Base-by-base conservation (phyloP, 1,140 invertebrate species). In the Zaprionus africanus region DNA sequence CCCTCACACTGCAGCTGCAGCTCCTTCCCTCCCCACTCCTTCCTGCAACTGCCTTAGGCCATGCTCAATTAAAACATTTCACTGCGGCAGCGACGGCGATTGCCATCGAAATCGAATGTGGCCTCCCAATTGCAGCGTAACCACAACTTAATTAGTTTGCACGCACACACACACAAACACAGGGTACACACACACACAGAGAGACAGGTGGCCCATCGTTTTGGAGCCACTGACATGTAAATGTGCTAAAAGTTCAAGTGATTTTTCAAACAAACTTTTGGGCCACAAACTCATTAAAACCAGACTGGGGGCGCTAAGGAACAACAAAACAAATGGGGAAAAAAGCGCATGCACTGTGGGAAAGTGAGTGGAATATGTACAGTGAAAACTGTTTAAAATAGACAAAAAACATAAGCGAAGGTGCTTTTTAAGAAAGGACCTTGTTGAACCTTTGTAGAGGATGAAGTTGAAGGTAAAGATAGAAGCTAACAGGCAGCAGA, bases 231-330 rank as follows among this genome's bases (percentile, higher is more conserved):
- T 88, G 84, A 88, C 84, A 88, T 88, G 84, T 88, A 88, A 88
- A 88, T 88, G 84, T 88, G 84, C 84, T 82, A 90, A 90, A 90
- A 90, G 85, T 88, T 90, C 81, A 88, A 79, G 70, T 83, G 86
- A 81, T 83, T 67, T 59, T 54, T 51, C 73, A 72, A 54, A 75
- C 59, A 76, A 79, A 81, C 63, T 78, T 79, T 57, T 77, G 67
- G 69, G 66, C 72, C 65, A 63, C 65, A 81, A 51, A 76, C 58
- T 76, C 56, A 66, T 57, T 74, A 74, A 71, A 78, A 78, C 31
- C 31, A 57, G 43, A 73, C 76, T 61, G 34, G 41, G 38, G 76
- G 65, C 58, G 24, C 19, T 53, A 19, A 7, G 13, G 57, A 46
- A 31, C 2, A 51, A 41, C 54, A 60, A 72, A 41, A 58, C 57